These are phyloP conservation scores for Pseudomyrmex pallidus DNA, from an alignment of 1,140 invertebrate genomes.

Conservation along the genomic window DNA sequence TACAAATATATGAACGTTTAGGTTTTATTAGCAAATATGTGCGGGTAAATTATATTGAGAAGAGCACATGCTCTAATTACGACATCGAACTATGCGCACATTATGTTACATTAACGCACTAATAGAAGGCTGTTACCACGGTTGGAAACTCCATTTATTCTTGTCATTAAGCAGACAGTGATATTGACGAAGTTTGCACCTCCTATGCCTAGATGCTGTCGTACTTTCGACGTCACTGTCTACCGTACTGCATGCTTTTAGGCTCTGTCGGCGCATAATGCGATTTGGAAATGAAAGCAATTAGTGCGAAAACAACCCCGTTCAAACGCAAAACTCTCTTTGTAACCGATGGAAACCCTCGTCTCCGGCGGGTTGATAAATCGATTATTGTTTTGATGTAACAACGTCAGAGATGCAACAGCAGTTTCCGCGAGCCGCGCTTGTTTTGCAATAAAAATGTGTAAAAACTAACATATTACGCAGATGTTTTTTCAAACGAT, in stretches of 20 bases:
- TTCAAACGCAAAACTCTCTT: conserved; percentile 35
- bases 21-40: no score
- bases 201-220: conserved; percentile 10
- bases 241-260: conserved; percentile 63
- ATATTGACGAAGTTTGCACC: conserved; percentile 54
- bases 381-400: conserved; percentile 58
- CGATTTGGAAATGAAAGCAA: conserved; percentile 69
- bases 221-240: conserved; percentile 48
- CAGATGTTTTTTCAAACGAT: not conserved
- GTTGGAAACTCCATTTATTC: not conserved
- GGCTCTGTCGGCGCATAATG: conserved; percentile 53
- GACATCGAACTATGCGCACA: not conserved
- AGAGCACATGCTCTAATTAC: no score
- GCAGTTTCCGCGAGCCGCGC: not conserved
- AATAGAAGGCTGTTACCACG: not conserved
- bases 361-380: conserved; percentile 50
- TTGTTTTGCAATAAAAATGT: conserved; percentile 11
- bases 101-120: not conserved
- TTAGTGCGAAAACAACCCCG: conserved; percentile 67
- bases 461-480: not conserved
- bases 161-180: conserved; percentile 9
- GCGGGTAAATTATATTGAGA: no score
- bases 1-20: not conserved
- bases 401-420: conserved; percentile 30
- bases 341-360: conserved; percentile 1